Base-by-base conservation (phyloP, 2,113 vertebrate genomes). In the Anoura caudifer region DNA sequence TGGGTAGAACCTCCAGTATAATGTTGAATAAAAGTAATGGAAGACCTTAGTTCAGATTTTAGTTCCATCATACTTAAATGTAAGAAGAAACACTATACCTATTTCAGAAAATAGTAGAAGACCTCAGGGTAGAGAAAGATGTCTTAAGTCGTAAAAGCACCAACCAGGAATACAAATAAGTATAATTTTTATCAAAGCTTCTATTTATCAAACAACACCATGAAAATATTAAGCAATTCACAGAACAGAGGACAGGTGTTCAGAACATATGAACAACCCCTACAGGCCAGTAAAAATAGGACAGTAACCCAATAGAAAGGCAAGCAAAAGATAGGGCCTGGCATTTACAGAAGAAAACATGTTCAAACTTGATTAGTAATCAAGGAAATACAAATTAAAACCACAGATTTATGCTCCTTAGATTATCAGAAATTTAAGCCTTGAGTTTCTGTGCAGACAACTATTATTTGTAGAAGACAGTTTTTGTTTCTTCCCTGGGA, bases 141-240 rank as follows among this genome's bases (percentile, higher is more conserved):
- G 76, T 83, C 69, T 86, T 86, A 33, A 90, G 63, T 16, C 52
- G 7, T 91, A 43, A 86, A 95, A 94, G n/a, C n/a, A 86, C 81
- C 88, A 86, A 17, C 20, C 9, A 63, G 26, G 50, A 80, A 61
- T 59, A 52, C 69, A 72, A 28, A 61, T 61, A 61, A 28, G 22
- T 61, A 47, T 87, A 24, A 38, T 82, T 81, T 81, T 87, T 67
- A 11, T 75, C 83, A 82, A 26, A 65, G 61, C 45, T 92, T 91
- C 31, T 87, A 8, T 72, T 86, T 43, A 54, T 72, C 45, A 63
- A 63, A 70, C n/a, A 52, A 3, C 31, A 65, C 36, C 36, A 80
- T 45, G 65, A 73, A 73, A 91, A 81, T 70, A 56, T 86, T 56
- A 79, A 72, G 79, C 76, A 83, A 4, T 47, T 81, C 38, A 72